Conservation (phyloP, 2,888 invertebrate species). For the Drosophila incognita region DNA sequence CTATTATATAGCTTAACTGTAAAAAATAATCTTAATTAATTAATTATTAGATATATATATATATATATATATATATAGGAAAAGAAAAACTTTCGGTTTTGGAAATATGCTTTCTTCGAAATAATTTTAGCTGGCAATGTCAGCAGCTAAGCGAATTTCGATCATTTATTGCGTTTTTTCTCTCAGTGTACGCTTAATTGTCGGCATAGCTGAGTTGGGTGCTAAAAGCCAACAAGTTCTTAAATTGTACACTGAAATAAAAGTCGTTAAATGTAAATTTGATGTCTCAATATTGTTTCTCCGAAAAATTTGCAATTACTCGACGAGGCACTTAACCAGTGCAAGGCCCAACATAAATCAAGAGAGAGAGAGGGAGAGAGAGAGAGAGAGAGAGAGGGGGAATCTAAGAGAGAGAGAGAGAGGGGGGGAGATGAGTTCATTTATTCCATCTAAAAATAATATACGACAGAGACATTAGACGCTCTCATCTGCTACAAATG, state of each 20-base stretch:
- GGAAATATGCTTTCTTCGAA: neutral
- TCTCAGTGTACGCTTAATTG: constrained; percentile 43
- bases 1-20: neutral
- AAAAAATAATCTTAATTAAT: too few species aligned
- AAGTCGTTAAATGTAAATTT: constrained; percentile 46
- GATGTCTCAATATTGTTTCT: constrained; percentile 56
- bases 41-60: too few species aligned
- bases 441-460: constrained; percentile 58
- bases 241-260: constrained; percentile 21
- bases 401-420: neutral
- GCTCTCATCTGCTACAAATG: constrained; percentile 72
- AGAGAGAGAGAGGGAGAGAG: neutral
- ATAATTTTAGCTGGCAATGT: too few species aligned
- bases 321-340: constrained; percentile 24
- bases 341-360: constrained; percentile 47
- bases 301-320: constrained; percentile 52
- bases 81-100: neutral
- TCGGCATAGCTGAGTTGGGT: constrained; percentile 3
- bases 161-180: too few species aligned
- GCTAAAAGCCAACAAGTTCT: constrained; percentile 8
- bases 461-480: constrained; percentile 50
- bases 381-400: neutral
- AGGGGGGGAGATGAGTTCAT: constrained; percentile 5
- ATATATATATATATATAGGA: too few species aligned
- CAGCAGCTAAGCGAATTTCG: too few species aligned